phyloP scores from a whole-genome alignment of 2,888 invertebrate genomes.

The Cistogaster globosa region DNA sequence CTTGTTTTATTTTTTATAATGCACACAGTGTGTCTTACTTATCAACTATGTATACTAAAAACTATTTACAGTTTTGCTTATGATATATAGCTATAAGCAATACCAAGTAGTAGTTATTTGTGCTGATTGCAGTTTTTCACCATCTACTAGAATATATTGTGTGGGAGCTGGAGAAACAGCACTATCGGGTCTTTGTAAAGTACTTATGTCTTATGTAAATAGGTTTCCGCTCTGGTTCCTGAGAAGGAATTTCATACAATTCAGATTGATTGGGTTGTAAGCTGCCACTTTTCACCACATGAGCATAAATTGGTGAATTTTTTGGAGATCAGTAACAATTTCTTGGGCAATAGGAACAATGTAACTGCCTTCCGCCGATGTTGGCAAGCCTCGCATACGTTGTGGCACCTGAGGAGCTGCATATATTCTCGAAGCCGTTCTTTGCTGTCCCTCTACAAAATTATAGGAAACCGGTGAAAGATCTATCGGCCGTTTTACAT shows the following conservation, averaged over 20 bases:
- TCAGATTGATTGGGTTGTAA: too few species aligned
- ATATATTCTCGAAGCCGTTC: slow-evolving; percentile 75
- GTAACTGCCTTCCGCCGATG: slow-evolving; percentile 54
- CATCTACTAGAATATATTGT: slow-evolving; percentile 79
- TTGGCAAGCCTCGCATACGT: slow-evolving; percentile 80
- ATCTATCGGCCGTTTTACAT: slow-evolving; percentile 76
- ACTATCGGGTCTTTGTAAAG: slow-evolving; percentile 72
- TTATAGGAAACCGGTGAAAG: slow-evolving; percentile 81
- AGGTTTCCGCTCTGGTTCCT: slow-evolving; percentile 68
- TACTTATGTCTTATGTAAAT: slow-evolving; percentile 71
- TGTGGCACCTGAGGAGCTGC: slow-evolving; percentile 81
- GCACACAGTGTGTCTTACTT: too few species aligned
- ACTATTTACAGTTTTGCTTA: slow-evolving; percentile 68
- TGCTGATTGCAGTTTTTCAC: slow-evolving; percentile 78
- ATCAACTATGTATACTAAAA: too few species aligned
- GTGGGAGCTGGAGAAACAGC: slow-evolving; percentile 74
- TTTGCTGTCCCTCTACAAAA: slow-evolving; percentile 79
- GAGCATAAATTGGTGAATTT: too few species aligned
- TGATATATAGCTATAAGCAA: slow-evolving; percentile 76
- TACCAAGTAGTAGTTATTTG: slow-evolving; percentile 77
- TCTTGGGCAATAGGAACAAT: slow-evolving; percentile 70
- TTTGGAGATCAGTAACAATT: too few species aligned
- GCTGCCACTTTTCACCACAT: too few species aligned
- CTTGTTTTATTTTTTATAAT: too few species aligned
- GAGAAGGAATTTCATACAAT: too few species aligned